A percentile compares a stretch with the other conserved stretches of the same genome.
These are phyloP conservation scores for Pimephales promelas DNA, from an alignment of 2,113 vertebrate genomes.

Conservation along the genomic window DNA sequence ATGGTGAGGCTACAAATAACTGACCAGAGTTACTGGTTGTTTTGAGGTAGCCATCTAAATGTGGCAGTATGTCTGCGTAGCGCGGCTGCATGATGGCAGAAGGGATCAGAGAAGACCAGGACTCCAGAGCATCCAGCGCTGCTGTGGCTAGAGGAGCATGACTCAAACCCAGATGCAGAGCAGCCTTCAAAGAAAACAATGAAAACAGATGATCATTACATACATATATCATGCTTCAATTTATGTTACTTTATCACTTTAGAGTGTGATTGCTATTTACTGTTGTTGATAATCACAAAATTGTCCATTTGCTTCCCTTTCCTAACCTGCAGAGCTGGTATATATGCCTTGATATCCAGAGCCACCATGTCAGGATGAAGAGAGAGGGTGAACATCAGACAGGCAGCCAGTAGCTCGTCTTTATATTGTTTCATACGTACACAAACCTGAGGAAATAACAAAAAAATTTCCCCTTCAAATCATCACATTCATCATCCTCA, in stretches of 20 bases:
- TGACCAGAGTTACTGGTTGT: slow-evolving; percentile 68
- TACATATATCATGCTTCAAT: neutral
- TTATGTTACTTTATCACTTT: neutral
- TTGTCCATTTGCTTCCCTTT: neutral
- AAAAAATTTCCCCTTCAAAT: neutral
- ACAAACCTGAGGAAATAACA: slow-evolving; percentile 80
- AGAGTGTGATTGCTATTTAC: neutral
- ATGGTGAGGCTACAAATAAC: neutral
- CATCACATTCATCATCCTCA: neutral
- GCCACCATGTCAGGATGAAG: slow-evolving; percentile 87
- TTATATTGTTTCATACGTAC: slow-evolving; percentile 95
- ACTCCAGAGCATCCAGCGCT: slow-evolving; percentile 87
- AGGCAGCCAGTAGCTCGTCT: slow-evolving; percentile 94
- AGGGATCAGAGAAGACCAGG: slow-evolving; percentile 85
- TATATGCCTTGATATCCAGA: slow-evolving; percentile 88
- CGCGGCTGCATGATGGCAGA: slow-evolving; percentile 79
- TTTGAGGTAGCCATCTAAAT: slow-evolving; percentile 91
- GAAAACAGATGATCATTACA: neutral
- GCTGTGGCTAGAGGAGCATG: slow-evolving; percentile 84
- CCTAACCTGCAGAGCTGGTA: slow-evolving; percentile 88
- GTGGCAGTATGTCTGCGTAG: slow-evolving; percentile 86
- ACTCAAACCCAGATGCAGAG: slow-evolving; percentile 92
- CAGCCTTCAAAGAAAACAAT: slow-evolving; percentile 72
- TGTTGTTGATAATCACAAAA: neutral
- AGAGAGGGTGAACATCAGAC: slow-evolving; percentile 89